Evolutionary conservation across 2,888 invertebrate species (phyloP), one percentile per base, ranked within the genome.

Genomic region (Loripinus fragilis): DNA sequence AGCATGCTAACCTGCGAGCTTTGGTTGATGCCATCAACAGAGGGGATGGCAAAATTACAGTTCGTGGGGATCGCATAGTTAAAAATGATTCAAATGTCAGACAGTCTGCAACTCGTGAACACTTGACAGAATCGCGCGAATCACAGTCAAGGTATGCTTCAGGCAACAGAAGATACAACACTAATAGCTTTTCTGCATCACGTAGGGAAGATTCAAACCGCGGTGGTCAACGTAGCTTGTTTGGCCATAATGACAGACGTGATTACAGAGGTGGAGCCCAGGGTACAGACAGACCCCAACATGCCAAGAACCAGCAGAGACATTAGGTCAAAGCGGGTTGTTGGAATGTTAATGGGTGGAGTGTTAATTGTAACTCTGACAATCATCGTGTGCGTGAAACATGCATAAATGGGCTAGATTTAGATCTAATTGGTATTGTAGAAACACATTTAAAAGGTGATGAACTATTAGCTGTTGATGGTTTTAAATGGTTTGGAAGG

Each of bases 311-410:
- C 23, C 48, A 20, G 10, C 20, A 20, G 48, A 7, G 68, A 42
- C 10, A 42, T 25, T 68, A 68, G 68, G 10, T 68, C 8, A 15
- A 12, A 2, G 68, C 45, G 2, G 68, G 68, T 12, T 68, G 3
- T 45, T 68, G 68, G 68, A 68, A 68, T 42, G 42, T 68, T 12
- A 7, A 45, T 2, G 68, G 68, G 5, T 68, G 68, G 68, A 68
- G 20, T 8, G 3, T 5, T 17, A 25, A 68, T 38, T 20, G 7
- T 20, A 25, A 42, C 25, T 23, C 23, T 68, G 28, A 17, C 23
- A 23, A 42, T 42, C n/a, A 23, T 25, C 1, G 3, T 20, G n/a
- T 68, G 15, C 41, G 68, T n/a, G 2, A n/a, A 8, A 12, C 3
- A 5, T 68, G 68, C 23, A 2, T 68, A 7, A 3, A 7, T 15